Base-by-base conservation (phyloP, 2,888 invertebrate genomes). In the Mesodorylaimus sp. region DNA sequence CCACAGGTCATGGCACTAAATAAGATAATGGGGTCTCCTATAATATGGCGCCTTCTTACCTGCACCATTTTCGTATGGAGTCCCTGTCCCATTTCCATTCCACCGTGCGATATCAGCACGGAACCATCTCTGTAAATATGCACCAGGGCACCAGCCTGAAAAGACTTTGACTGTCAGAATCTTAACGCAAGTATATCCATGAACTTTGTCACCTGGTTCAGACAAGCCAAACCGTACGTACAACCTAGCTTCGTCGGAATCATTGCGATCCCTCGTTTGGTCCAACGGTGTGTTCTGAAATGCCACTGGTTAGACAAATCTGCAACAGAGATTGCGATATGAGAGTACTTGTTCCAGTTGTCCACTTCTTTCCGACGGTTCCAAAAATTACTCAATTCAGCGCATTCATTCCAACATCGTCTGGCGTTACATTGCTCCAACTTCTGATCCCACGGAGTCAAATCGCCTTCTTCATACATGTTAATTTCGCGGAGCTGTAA, bases 61-160 rank as follows among this genome's bases (percentile, higher is more conserved):
- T 91, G 89, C 48, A 86, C 79, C 81, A 89, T 86, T 74, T 93
- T 93, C 0, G 86, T 93, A 65, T 89, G 83, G 2, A 95, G 72
- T 1, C 93, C 93, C 71, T 93, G 93, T 0, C 93, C 93, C 81
- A 93, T 91, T 74, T 93, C 93, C 7, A 83, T 81, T n/a, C 89
- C 91, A 36, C 70, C 72, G 64, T 87, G 88, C 1, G 81, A 78
- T 21, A 93, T 60, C 13, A 91, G 72, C 2, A 93, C 84, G 0
- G 88, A 85, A n/a, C 71, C 63, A 59, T 75, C 74, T 5, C 73
- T 73, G 64, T 91, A 88, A n/a, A 88, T 75, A 39, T 84, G 77
- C 1, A 93, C 75, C 48, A 93, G 70, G 0, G 89, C 87, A 5
- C 86, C 88, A 1, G 78, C 80, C 68, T 70, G 54, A 28, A 57